Evolutionary conservation across 1,140 invertebrate genomes (phyloP), one percentile per base, ranked within the genome.

Genomic region (Leptestheria dahalacensis): DNA sequence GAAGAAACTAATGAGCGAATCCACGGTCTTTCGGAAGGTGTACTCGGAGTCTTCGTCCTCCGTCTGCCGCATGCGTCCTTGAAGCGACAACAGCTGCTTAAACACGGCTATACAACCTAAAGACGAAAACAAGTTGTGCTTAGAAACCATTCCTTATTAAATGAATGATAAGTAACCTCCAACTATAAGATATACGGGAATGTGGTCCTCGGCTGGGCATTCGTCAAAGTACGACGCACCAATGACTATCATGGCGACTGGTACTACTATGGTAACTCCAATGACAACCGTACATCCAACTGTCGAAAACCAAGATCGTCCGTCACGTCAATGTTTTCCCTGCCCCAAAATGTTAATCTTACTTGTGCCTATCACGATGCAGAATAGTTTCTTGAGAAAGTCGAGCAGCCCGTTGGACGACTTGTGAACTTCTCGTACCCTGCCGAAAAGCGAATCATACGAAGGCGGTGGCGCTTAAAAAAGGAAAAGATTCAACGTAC

Each of bases 111-210:
- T 18, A 50, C 48, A 23, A 18, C 23, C 23, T 18, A 23, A 1
- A 61, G 26, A 59, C 24, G 10, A 49, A 47, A 9, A 50, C 11
- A n/a, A n/a, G 9, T 29, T n/a, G 47, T 51, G 50, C 12, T 50
- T 59, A 63, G n/a, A 61, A 9, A 51, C 28, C 1, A 60, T 46
- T 51, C 24, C 46, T 12, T 33, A n/a, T 18, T 2, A 59, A n/a
- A 25, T 18, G 50, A 25, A 52, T 41, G 6, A 41, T 9, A 9
- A 41, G 33, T 15, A 9, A 69, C 82, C 82, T 64, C 79, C 81
- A 61, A 85, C 80, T 62, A 84, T 68, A 63, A 84, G 73, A 70
- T 83, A 85, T 24, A 83, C 76, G 4, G 82, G 82, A 69, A 85
- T 83, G 65, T 81, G 80, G 68, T 77, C 74, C 64, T 82, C 79